These are phyloP conservation scores for Dinoponera quadriceps DNA, from an alignment of 1,140 invertebrate genomes.

Conservation along the genomic window DNA sequence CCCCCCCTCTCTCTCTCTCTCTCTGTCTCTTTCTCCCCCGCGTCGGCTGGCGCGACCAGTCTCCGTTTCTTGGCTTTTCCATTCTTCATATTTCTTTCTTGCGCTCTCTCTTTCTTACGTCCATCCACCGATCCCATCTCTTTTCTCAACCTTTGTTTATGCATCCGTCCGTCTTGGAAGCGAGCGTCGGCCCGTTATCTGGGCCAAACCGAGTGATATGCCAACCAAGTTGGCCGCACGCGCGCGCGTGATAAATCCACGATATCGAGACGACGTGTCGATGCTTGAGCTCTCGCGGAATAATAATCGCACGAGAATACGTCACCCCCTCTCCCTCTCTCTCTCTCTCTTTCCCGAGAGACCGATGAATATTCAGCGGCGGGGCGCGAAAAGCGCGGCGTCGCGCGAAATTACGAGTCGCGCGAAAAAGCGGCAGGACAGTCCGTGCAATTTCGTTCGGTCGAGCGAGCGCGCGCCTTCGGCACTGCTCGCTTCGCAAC, in stretches of 20 bases:
- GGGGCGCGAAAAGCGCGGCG: neutral
- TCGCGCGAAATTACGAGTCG: neutral
- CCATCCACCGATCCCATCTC: slow-evolving; percentile 39
- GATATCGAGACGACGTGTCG: neutral
- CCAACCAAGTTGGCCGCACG: neutral
- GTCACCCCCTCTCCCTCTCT: neutral
- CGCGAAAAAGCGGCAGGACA: no score
- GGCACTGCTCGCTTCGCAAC: slow-evolving; percentile 7
- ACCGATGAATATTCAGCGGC: neutral
- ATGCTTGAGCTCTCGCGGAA: neutral
- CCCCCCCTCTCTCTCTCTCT: slow-evolving; percentile 49
- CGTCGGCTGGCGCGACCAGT: neutral
- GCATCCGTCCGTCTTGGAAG: slow-evolving; percentile 49
- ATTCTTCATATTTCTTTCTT: slow-evolving; percentile 67
- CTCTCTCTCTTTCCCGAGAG: neutral
- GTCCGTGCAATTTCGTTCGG: no score
- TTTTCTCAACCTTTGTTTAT: slow-evolving; percentile 62
- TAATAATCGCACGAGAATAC: slow-evolving; percentile 7
- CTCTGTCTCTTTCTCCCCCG: slow-evolving; percentile 15
- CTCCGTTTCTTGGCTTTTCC: slow-evolving; percentile 53
- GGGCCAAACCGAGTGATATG: slow-evolving; percentile 35
- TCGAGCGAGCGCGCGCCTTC: no score
- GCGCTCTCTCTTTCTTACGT: slow-evolving; percentile 32
- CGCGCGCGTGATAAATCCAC: neutral
- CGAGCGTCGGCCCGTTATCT: slow-evolving; percentile 22